A percentile compares a stretch with the other conserved stretches of the same genome.
Conservation (phyloP, 2,888 invertebrate species). For the Dasysyrphus tricinctus region DNA sequence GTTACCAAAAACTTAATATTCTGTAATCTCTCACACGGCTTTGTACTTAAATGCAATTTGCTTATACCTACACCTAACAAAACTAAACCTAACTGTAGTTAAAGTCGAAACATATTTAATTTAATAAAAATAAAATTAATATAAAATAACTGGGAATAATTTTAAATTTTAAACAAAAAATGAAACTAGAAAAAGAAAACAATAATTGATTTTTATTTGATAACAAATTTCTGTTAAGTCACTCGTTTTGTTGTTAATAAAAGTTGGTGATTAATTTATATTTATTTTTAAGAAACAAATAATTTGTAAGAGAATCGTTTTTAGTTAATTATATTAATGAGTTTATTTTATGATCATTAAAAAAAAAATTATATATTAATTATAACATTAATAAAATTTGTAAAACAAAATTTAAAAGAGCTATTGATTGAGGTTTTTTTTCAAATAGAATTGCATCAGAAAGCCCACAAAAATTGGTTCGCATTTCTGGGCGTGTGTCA, state of each 20-base stretch:
- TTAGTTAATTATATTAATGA: conserved; percentile 66
- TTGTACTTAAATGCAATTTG: conserved; percentile 64
- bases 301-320: conserved; percentile 62
- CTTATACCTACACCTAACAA: background rate
- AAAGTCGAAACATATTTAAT: conserved; percentile 9
- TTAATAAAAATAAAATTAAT: conserved; percentile 9
- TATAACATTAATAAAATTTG: conserved; percentile 59
- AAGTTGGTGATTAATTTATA: conserved; percentile 74
- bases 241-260: conserved; percentile 62
- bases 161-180: conserved; percentile 3
- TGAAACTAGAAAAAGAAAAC: background rate
- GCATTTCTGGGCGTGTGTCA: too few relatives aligned
- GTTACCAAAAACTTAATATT: background rate
- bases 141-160: conserved; percentile 3
- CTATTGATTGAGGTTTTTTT: background rate
- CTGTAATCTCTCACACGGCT: conserved; percentile 56
- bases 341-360: conserved; percentile 62
- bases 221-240: conserved; percentile 19
- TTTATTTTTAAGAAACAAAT: conserved; percentile 62
- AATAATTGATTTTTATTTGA: background rate
- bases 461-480: too few relatives aligned
- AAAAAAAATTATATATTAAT: conserved; percentile 40
- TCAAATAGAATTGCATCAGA: too few relatives aligned
- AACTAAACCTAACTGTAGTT: background rate
- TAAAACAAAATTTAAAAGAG: conserved; percentile 25